These are phyloP conservation scores for Carapus acus DNA, from an alignment of 2,797 vertebrate species.

Conservation along the genomic window DNA sequence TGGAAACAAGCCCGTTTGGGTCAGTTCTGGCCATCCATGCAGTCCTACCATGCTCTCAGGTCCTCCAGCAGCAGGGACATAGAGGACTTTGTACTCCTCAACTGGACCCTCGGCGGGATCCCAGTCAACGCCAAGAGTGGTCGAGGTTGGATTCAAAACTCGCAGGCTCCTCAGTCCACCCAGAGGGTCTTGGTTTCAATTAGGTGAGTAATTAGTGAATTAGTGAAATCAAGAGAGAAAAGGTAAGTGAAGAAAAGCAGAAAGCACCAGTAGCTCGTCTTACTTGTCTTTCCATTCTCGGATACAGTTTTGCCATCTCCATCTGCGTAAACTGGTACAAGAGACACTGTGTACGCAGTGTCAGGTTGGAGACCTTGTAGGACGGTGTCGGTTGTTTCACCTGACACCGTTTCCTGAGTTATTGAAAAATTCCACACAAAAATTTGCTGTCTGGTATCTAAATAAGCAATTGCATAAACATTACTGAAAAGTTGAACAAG, in stretches of 20 bases:
- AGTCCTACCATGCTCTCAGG: slow-evolving; percentile 72
- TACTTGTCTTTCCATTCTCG: slow-evolving; percentile 88
- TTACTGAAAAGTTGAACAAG: too few relatives aligned
- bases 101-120: slow-evolving; percentile 91
- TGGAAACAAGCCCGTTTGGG: too few relatives aligned
- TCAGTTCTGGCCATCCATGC: too few relatives aligned
- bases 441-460: background rate
- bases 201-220: background rate
- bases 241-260: too few relatives aligned
- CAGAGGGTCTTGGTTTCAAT: slow-evolving; percentile 80
- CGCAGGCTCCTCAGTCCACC: slow-evolving; percentile 87
- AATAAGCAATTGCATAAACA: too few relatives aligned
- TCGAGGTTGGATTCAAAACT: slow-evolving; percentile 88
- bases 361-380: slow-evolving; percentile 84
- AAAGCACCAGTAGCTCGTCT: slow-evolving; percentile 49
- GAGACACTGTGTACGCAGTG: slow-evolving; percentile 83
- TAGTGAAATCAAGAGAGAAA: too few relatives aligned
- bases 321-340: slow-evolving; percentile 83
- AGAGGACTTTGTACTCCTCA: slow-evolving; percentile 86
- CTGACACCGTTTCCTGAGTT: background rate
- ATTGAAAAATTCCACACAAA: background rate
- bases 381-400: slow-evolving; percentile 67
- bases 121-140: slow-evolving; percentile 91
- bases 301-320: slow-evolving; percentile 83
- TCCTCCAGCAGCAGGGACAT: slow-evolving; percentile 82